Base-by-base conservation (phyloP, 2,797 vertebrate genomes). In the Coendou prehensilis region DNA sequence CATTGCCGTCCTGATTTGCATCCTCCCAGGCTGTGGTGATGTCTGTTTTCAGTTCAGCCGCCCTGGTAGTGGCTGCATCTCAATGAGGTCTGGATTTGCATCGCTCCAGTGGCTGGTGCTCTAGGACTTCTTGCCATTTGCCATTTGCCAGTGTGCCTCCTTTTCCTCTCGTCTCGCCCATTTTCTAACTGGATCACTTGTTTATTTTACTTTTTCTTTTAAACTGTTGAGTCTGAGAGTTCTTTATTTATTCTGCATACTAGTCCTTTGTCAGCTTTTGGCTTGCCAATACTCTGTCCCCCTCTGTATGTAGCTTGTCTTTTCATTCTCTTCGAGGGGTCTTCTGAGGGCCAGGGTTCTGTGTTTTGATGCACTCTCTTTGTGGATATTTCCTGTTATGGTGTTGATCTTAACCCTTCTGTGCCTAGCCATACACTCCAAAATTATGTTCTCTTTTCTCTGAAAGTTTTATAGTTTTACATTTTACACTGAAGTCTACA, bases 321-420 rank as follows among this genome's bases (percentile, higher is more conserved):
- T n/a, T 73, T 75, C 33, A 69, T 80, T 59, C 23, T 89, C 52
- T 94, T 63, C 30, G 9, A 10, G 37, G 50, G 26, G 33, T 61
- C 26, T 96, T 90, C 59, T 64, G 13, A 81, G 56, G 23, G 33
- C 56, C 78, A 41, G 57, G 57, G 9, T 79, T 91, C 80, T 88
- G 80, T 54, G 64, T 87, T 96, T 93, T 61, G 22, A 86, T 89
- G 88, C 20, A 47, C 86, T 47, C 30, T 47, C 30, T 59, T 88
- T 69, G 47, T 80, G 71, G 83, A 30, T 89, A 78, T 94, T 92
- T 75, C 86, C 69, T 93, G 91, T 86, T 80, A 91, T 76, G 23
- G 45, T 75, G 76, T 89, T 64, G 64, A 20, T 57, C 84, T 76
- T 71, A 85, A 85, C 23, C 76, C 56, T 45, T 89, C 37, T 75